These are phyloP conservation scores for Drosophila percnosoma DNA, from an alignment of 2,888 invertebrate species.

Conservation along the genomic window DNA sequence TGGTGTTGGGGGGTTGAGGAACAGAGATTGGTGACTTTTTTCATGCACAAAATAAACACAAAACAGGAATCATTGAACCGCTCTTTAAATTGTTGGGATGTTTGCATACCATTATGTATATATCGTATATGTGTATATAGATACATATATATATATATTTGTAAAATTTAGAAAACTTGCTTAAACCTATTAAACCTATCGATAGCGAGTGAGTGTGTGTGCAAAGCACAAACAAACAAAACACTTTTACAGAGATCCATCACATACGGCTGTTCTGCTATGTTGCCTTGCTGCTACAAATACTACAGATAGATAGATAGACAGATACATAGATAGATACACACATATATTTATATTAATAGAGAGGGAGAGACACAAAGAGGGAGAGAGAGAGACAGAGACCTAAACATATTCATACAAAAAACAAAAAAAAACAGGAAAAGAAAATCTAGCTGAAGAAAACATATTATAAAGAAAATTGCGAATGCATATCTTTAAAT, in stretches of 20 bases:
- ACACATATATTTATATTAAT: constrained; percentile 10
- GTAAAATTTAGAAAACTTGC: constrained; percentile 60
- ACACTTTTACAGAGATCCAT: constrained; percentile 75
- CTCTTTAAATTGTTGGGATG: constrained; percentile 74
- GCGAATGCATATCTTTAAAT: constrained; percentile 12
- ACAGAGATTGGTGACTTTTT: constrained; percentile 49
- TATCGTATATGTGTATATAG: constrained; percentile 11
- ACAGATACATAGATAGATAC: constrained; percentile 14
- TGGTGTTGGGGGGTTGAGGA: background rate
- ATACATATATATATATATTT: constrained; percentile 18
- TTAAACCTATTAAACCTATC: constrained; percentile 63
- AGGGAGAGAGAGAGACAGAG: background rate
- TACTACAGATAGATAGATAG: constrained; percentile 54
- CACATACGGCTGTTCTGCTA: constrained; percentile 76
- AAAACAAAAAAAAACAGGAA: background rate
- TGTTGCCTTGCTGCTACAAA: constrained; percentile 52
- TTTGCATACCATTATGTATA: constrained; percentile 59
- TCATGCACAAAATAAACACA: constrained; percentile 67
- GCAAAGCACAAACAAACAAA: constrained; percentile 36
- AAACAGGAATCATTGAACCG: constrained; percentile 78
- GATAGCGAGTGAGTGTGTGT: constrained; percentile 46
- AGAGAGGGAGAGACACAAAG: background rate
- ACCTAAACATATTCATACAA: constrained; percentile 34
- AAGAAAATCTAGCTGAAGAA: constrained; percentile 35
- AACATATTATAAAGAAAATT: constrained; percentile 25